Percentiles rank a stretch among this genome's conserved stretches.
Evolutionary conservation across 2,113 vertebrate genomes (phyloP).

Genomic region (Nyctibius bracteatus): DNA sequence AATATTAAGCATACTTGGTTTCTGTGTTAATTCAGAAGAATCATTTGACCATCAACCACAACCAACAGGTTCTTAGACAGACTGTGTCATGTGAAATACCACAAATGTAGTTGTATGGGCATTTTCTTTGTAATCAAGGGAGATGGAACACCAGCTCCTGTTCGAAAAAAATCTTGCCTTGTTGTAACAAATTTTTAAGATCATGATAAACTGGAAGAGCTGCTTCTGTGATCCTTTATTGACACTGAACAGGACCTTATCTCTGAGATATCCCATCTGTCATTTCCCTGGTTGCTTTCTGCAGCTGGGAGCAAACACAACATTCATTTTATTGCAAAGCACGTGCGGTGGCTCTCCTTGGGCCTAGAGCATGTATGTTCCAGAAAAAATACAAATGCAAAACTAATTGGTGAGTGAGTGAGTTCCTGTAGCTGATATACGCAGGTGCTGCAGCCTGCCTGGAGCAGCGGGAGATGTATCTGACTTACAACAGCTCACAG

Average conservation of each 20-base stretch:
- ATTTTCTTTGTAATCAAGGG: background rate
- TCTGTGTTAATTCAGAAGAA: background rate
- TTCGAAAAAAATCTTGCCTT: background rate
- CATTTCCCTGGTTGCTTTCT: background rate
- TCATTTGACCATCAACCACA: fast-evolving
- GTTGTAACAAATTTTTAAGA: background rate
- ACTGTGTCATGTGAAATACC: background rate
- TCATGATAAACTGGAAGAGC: background rate
- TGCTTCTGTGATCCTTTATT: background rate
- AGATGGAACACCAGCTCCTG: background rate
- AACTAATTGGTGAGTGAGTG: background rate
- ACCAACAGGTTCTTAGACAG: background rate
- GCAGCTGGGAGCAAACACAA: background rate
- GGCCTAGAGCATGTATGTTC: background rate
- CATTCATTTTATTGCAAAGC: background rate
- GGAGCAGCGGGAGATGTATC: background rate
- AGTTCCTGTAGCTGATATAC: background rate
- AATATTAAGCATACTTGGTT: background rate
- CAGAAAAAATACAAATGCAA: background rate
- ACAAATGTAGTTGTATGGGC: background rate
- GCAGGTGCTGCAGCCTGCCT: background rate
- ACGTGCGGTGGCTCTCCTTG: fast-evolving
- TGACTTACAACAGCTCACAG: background rate
- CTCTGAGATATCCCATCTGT: background rate
- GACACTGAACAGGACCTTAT: background rate